phyloP scores from a whole-genome alignment of 2,888 invertebrate genomes.

The Masnerella sp. region DNA sequence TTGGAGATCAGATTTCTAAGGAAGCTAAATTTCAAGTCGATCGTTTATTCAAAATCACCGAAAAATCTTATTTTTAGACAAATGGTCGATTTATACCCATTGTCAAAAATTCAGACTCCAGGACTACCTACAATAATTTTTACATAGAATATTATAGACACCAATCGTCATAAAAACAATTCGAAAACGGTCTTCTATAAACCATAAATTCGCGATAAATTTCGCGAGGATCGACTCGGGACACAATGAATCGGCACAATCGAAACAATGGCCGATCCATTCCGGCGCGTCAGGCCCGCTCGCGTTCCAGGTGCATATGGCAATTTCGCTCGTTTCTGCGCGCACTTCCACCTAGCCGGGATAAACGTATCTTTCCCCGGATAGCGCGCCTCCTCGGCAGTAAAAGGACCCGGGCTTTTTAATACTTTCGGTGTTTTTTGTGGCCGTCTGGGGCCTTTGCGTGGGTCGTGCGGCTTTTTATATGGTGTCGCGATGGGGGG shows the following conservation, averaged over 20 bases:
- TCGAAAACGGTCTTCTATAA: constrained; percentile 22
- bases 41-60: too few relatives aligned
- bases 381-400: constrained; percentile 52
- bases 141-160: too few relatives aligned
- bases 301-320: constrained; percentile 58
- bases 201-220: constrained; percentile 47
- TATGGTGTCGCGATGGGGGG: constrained; percentile 42
- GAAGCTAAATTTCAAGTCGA: too few relatives aligned
- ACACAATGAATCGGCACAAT: constrained; percentile 42
- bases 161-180: constrained; percentile 54
- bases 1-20: too few relatives aligned
- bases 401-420: constrained; percentile 76
- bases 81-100: too few relatives aligned
- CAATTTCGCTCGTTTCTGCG: constrained; percentile 47
- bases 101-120: too few relatives aligned
- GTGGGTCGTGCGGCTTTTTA: constrained; percentile 46
- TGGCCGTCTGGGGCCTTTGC: constrained; percentile 62
- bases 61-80: too few relatives aligned
- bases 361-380: constrained; percentile 51
- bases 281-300: constrained; percentile 43
- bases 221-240: constrained; percentile 27
- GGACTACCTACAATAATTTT: too few relatives aligned
- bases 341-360: constrained; percentile 50
- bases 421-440: constrained; percentile 78
- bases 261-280: constrained; percentile 59